A percentile compares a stretch with the other conserved stretches of the same genome.
phyloP scores from a whole-genome alignment of 2,888 invertebrate species.

The Slavum lentiscoides region DNA sequence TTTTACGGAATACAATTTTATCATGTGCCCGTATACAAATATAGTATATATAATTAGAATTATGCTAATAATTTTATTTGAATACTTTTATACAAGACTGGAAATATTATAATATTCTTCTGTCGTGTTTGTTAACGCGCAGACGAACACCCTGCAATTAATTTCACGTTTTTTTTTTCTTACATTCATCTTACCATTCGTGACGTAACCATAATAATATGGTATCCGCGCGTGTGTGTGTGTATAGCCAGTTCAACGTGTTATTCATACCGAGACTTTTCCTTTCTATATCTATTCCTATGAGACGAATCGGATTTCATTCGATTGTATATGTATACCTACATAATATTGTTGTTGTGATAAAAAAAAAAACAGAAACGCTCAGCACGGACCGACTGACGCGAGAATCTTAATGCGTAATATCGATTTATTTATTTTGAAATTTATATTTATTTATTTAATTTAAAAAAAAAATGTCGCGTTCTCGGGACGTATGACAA shows the following conservation, averaged over 20 bases:
- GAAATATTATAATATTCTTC: too few relatives aligned
- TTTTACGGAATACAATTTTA: too few relatives aligned
- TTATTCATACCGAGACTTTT: conserved; percentile 7
- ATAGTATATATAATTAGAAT: too few relatives aligned
- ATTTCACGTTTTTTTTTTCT: conserved; percentile 13
- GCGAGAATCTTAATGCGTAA: neutral
- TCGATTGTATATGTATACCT: conserved; percentile 23
- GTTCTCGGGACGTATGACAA: neutral
- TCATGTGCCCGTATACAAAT: too few relatives aligned
- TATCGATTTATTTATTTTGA: neutral
- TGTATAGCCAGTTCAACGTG: too few relatives aligned
- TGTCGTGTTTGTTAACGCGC: neutral
- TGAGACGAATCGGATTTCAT: conserved; percentile 37
- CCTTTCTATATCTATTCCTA: conserved; percentile 1
- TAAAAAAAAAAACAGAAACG: conserved; percentile 17
- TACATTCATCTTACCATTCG: neutral
- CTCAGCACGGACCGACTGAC: conserved; percentile 13
- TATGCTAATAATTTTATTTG: too few relatives aligned
- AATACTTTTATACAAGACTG: too few relatives aligned
- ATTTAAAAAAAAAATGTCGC: neutral
- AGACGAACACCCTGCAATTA: neutral
- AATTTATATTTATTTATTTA: neutral
- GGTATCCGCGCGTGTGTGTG: neutral
- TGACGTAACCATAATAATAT: neutral
- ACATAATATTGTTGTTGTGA: neutral